A percentile compares a stretch with the other conserved stretches of the same genome.
Evolutionary conservation across 2,797 vertebrate species (phyloP).

Genomic region (Hipposideros larvatus): DNA sequence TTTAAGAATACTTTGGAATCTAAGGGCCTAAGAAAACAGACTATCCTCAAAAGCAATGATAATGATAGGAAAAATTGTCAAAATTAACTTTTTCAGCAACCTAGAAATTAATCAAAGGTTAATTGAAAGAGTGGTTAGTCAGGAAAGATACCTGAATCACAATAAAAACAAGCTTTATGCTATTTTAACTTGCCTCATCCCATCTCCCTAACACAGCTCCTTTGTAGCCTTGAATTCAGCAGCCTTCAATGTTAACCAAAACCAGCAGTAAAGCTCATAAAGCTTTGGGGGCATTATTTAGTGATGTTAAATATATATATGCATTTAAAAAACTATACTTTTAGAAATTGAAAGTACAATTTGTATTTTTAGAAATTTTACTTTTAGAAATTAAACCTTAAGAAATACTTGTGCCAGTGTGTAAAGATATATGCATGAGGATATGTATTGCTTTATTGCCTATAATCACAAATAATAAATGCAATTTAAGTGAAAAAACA

Average conservation of each 20-base stretch:
- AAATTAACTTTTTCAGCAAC: neutral
- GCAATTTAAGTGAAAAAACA: neutral
- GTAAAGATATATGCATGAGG: neutral
- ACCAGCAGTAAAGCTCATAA: neutral
- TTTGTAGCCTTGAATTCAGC: neutral
- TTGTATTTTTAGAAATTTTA: no score
- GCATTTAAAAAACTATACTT: neutral
- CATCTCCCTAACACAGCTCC: neutral
- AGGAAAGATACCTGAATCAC: neutral
- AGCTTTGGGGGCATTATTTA: neutral
- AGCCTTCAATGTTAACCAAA: neutral
- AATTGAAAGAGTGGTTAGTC: neutral
- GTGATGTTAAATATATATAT: neutral
- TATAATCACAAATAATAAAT: neutral
- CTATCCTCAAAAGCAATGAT: neutral
- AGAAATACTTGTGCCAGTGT: neutral
- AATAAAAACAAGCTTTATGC: neutral
- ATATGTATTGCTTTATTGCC: neutral
- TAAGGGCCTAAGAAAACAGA: neutral
- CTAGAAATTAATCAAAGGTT: neutral
- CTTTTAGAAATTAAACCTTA: neutral
- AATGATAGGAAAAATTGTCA: neutral
- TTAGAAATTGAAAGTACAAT: no score
- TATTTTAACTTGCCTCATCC: neutral
- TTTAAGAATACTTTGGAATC: neutral